Evolutionary conservation across 2,797 vertebrate species (phyloP), one percentile per base, ranked within the genome.

Genomic region (Anguilla anguilla): DNA sequence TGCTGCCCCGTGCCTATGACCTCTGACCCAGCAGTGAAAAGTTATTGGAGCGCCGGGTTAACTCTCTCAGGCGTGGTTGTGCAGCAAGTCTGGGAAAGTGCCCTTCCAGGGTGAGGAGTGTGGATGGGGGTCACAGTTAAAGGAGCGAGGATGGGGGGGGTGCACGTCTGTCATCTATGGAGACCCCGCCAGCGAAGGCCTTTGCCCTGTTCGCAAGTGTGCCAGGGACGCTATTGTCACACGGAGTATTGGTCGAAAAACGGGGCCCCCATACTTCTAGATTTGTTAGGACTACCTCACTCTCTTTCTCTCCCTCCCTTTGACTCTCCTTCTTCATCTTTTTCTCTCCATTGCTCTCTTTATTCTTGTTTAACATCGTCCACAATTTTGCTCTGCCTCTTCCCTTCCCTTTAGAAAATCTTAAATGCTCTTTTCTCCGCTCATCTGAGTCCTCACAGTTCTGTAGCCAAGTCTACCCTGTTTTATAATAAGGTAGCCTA

Each of bases 11-110:
- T 59, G 85, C 86, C 89, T 51, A 31, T 91, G 91, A 96, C 96
- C 95, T 95, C 94, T 96, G 96, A 95, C 96, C 95, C 92, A 92
- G 46, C 94, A 86, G 95, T 96, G 95, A 96, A 96, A 96, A 96
- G 95, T 96, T 96, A 95, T 92, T 89, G 89, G 93, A 92, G 92
- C 94, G 91, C 57, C 91, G 91, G 93, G 92, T 96, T 95, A 96
- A 96, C 96, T 94, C 94, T 95, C 94, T 93, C 93, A 95, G 94
- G 92, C 93, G 91, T 86, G 90, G 90, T 86, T 88, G 89, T 72
- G 89, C 88, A 87, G 11, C 91, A 79, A 92, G 92, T 94, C 95
- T 97, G 96, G 95, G 96, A 96, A 97, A 96, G 93, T 95, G 94
- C 86, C 94, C 93, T 91, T 91, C 88, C 89, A 85, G 89, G 86